Evolutionary conservation across 2,797 vertebrate species (phyloP), one percentile per base, ranked within the genome.

Genomic region (Chrysolophus pictus): DNA sequence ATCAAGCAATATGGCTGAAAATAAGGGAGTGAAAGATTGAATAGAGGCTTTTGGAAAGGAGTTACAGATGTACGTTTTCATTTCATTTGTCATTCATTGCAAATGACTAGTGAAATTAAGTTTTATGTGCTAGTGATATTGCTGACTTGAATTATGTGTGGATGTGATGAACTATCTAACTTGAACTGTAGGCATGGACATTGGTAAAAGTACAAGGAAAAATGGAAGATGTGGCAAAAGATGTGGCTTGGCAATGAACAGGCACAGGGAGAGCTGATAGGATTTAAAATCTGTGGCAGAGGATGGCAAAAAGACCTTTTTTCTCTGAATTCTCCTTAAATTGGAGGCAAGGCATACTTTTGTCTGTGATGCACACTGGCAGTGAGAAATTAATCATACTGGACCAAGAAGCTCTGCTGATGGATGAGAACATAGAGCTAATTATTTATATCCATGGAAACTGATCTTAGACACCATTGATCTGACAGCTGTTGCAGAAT

Each of bases 391-490:
- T 87, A 87, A 86, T 87, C 59, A 58, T 42, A 62, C 10, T 21
- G 53, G 82, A 22, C 63, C 64, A 86, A 86, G 73, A 62, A 70
- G n/a, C 37, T 91, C 46, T 55, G 69, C 53, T 91, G 51, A 53
- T 78, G 42, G 51, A 88, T 17, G 17, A 80, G 51, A 88, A 65
- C n/a, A 21, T 68, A 60, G 18, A 89, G 24, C 63, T 70, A 83
- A 82, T 86, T 89, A 72, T 88, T 72, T 76, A 79, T 82, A 70
- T 82, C 86, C 81, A 88, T 91, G 73, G 82, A 82, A 94, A 88
- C 81, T 70, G 88, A 78, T 78, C 63, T 70, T 44, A 74, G 76
- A 74, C 41, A 65, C 56, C n/a, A 74, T 51, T 56, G 62, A 89
- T 79, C 86, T 82, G 58, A 86, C 73, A 78, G 86, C 72, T 78